Base-by-base conservation (phyloP, 2,888 invertebrate species). In the Drosophila acutilabella region DNA sequence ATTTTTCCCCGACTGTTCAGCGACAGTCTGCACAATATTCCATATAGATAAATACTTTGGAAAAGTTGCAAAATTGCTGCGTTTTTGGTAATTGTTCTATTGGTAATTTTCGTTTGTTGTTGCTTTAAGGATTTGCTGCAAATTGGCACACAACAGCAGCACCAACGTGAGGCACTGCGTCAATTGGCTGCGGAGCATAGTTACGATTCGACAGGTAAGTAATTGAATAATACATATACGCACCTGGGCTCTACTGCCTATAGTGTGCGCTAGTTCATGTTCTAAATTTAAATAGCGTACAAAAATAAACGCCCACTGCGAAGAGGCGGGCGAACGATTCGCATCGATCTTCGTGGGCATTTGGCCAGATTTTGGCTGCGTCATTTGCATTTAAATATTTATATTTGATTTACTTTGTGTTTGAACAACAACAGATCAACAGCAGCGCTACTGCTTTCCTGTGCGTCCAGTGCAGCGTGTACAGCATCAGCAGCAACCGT, bases 391-490 rank as follows among this genome's bases (percentile, higher is more conserved):
- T 40, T 18, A 61, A 38, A 58, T 38, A 26, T 51, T 16, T 20
- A 44, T 68, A 59, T 4, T 51, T 58, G 42, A 18, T n/a, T 45
- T 14, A 10, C 18, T 48, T 44, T 54, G 51, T 67, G n/a, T 33
- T 53, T 60, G 36, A 36, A 36, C 10, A 11, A 33, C 64, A 23
- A n/a, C 66, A 87, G 81, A 87, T 64, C 89, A 86, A 73, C 91
- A 91, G 70, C 92, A 91, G 73, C 89, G 92, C 38, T 92, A 89
- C 72, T 92, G 92, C 71, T 92, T 91, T 77, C 92, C 92, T 3
- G 92, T 92, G 23, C 90, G 92, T 36, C 92, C 92, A 42, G 91
- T 92, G 74, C 92, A 92, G 50, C 80, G 92, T 44, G 85, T 88
- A 16, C 85, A 83, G 65, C 85, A 85, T 41, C 87, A 83, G 50